These are phyloP conservation scores for Chionoecetes opilio DNA, from an alignment of 1,140 invertebrate genomes.

Conservation along the genomic window DNA sequence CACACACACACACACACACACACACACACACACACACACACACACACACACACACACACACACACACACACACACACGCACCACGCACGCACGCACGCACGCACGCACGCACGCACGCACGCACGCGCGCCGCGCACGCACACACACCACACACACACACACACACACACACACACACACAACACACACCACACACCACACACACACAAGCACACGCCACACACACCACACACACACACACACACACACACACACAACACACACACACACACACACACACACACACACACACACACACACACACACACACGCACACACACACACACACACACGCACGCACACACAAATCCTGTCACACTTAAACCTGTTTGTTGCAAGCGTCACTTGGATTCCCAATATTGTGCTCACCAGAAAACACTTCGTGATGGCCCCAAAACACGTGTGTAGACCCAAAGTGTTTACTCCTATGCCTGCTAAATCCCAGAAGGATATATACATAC, in stretches of 20 bases:
- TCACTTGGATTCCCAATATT: too few relatives aligned
- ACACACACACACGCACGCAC: slow-evolving; percentile 32
- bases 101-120: neutral
- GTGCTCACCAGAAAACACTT: too few relatives aligned
- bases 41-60: slow-evolving; percentile 36
- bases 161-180: slow-evolving; percentile 48
- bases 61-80: too few relatives aligned
- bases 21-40: slow-evolving; percentile 55
- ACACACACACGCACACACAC: slow-evolving; percentile 43
- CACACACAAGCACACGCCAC: neutral
- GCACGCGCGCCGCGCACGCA: too few relatives aligned
- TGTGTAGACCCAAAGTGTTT: too few relatives aligned
- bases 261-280: slow-evolving; percentile 52
- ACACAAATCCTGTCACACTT: too few relatives aligned
- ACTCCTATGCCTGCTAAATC: too few relatives aligned
- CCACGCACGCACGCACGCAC: neutral
- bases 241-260: slow-evolving; percentile 37
- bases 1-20: neutral
- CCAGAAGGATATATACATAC: too few relatives aligned
- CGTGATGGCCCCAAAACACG: too few relatives aligned
- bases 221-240: neutral
- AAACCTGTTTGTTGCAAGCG: too few relatives aligned
- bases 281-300: slow-evolving; percentile 52
- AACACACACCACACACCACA: slow-evolving; percentile 42
- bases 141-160: slow-evolving; percentile 52